Evolutionary conservation across 1,140 invertebrate species (phyloP).

Genomic region (Octopus sinensis): DNA sequence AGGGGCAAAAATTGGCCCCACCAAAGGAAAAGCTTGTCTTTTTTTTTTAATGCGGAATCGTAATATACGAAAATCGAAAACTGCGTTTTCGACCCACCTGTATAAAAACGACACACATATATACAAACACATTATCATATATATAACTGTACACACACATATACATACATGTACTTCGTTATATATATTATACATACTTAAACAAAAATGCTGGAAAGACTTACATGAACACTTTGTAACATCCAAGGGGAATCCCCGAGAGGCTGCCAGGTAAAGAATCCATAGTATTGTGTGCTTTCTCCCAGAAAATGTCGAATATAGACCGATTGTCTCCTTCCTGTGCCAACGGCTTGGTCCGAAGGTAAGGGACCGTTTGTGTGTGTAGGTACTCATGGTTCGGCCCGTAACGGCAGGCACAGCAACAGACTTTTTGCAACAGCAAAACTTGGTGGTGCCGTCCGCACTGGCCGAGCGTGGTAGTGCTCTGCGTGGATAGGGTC

Average conservation of each 20-base stretch:
- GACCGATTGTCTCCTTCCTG: neutral
- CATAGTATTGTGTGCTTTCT: constrained; percentile 7
- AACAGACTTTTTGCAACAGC: neutral
- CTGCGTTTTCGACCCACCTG: too few species aligned
- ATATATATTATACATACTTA: too few species aligned
- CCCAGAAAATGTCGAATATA: neutral
- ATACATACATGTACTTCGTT: too few species aligned
- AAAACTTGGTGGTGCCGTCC: neutral
- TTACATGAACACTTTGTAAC: constrained; percentile 9
- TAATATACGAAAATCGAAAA: too few species aligned
- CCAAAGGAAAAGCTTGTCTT: too few species aligned
- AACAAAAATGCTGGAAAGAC: neutral
- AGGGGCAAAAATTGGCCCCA: too few species aligned
- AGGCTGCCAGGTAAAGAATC: neutral
- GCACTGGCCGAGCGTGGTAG: neutral
- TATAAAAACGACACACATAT: too few species aligned
- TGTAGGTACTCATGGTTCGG: neutral
- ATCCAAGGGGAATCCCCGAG: neutral
- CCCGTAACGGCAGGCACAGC: neutral
- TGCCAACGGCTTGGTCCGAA: neutral
- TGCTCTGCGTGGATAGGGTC: neutral
- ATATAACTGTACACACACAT: too few species aligned
- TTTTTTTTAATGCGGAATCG: too few species aligned
- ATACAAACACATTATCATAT: too few species aligned
- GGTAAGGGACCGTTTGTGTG: neutral